A percentile compares a stretch with the other conserved stretches of the same genome.
phyloP scores from a whole-genome alignment of 2,888 invertebrate species.

The Diloba caeruleocephala region DNA sequence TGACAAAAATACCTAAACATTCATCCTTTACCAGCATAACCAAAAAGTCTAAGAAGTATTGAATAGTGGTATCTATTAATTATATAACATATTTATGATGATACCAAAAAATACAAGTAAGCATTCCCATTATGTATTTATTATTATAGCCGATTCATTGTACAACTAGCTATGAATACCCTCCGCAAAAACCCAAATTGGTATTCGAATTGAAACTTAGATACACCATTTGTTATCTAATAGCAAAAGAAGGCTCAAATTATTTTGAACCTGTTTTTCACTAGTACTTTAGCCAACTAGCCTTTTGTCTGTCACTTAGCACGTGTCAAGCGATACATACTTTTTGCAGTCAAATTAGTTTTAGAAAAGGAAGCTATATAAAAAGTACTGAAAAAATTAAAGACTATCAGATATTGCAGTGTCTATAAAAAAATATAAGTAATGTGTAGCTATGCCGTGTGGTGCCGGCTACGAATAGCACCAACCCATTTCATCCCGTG shows the following conservation, averaged over 20 bases:
- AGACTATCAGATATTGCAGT: too few species aligned
- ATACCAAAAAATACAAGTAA: too few species aligned
- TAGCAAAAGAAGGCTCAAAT: conserved; percentile 21
- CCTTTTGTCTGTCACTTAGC: conserved; percentile 38
- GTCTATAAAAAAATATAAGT: too few species aligned
- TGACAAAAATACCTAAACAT: too few species aligned
- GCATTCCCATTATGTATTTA: conserved; percentile 26
- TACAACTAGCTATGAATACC: conserved; percentile 22
- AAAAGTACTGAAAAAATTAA: conserved; percentile 20
- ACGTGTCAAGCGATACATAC: conserved; percentile 15
- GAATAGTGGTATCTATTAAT: too few species aligned
- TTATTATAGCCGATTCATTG: conserved; percentile 26
- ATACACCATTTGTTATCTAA: conserved; percentile 36
- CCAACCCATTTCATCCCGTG: too few species aligned
- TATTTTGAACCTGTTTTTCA: conserved; percentile 28
- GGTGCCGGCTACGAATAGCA: too few species aligned
- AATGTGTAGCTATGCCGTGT: too few species aligned
- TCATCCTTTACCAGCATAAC: too few species aligned
- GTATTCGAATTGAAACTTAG: conserved; percentile 39
- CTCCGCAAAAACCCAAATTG: conserved; percentile 32
- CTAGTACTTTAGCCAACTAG: conserved; percentile 15
- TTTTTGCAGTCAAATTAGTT: conserved; percentile 24
- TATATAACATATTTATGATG: too few species aligned
- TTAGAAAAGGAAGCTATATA: conserved; percentile 15
- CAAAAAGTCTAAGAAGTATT: too few species aligned